Evolutionary conservation across 2,888 invertebrate genomes (phyloP).

Genomic region (Saturnia pavonia): DNA sequence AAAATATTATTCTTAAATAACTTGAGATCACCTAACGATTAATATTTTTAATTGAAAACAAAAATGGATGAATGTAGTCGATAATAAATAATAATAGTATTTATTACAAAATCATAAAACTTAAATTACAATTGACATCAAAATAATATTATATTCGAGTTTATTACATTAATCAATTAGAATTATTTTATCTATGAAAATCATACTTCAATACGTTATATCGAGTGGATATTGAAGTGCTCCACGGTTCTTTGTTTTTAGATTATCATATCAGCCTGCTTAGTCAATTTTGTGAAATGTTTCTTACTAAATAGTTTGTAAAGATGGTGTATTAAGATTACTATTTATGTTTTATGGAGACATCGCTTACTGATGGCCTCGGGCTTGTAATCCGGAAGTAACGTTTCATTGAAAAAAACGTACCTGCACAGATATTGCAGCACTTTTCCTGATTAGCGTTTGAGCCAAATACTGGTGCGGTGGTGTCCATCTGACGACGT

Average conservation of each 20-base stretch:
- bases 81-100: no score
- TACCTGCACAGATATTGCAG: constrained; percentile 29
- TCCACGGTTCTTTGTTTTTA: not conserved
- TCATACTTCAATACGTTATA: not conserved
- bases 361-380: constrained; percentile 33
- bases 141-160: not conserved
- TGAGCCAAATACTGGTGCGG: constrained; percentile 49
- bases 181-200: not conserved
- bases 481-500: constrained; percentile 15
- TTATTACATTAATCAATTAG: not conserved
- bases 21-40: not conserved
- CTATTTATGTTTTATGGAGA: constrained; percentile 20
- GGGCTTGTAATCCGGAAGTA: constrained; percentile 44
- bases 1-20: not conserved
- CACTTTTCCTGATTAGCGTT: constrained; percentile 56
- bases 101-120: not conserved
- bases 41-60: not conserved
- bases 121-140: not conserved
- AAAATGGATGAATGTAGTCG: not conserved
- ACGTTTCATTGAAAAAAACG: constrained; percentile 44
- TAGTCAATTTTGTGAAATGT: constrained; percentile 3
- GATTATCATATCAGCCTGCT: not conserved
- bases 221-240: not conserved
- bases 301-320: constrained; percentile 16
- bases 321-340: not conserved